phyloP scores from a whole-genome alignment of 2,797 vertebrate species.

The Mycteria americana region DNA sequence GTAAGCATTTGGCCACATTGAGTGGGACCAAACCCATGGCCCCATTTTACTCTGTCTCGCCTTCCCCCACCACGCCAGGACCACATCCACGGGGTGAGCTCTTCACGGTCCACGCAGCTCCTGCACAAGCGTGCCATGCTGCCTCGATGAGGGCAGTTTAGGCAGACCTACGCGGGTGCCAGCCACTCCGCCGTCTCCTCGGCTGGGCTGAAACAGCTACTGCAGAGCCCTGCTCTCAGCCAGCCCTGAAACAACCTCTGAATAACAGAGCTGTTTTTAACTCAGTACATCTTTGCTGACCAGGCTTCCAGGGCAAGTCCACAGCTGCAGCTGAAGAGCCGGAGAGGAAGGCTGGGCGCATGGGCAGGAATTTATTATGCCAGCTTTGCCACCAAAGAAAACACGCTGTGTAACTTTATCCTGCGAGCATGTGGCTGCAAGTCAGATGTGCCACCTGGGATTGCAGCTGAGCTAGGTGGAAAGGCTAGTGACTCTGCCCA shows the following conservation, averaged over 20 bases:
- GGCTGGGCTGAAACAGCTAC: background rate
- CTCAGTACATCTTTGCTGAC: background rate
- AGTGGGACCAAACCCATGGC: accelerated
- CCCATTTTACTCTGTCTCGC: background rate
- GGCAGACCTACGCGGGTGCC: accelerated
- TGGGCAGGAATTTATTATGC: background rate
- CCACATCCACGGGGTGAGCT: background rate
- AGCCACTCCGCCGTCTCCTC: background rate
- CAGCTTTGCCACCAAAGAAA: background rate
- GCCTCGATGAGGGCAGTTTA: accelerated
- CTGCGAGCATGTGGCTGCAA: background rate
- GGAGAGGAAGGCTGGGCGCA: background rate
- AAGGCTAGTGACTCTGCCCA: background rate
- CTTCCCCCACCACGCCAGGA: accelerated
- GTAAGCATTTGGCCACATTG: background rate
- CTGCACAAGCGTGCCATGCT: accelerated
- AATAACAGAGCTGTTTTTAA: background rate
- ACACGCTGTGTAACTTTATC: background rate
- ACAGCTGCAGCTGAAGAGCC: background rate
- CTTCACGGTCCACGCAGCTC: background rate
- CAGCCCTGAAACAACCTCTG: background rate
- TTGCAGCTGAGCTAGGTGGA: background rate
- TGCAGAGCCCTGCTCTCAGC: background rate
- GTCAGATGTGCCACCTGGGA: background rate
- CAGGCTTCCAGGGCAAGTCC: background rate